Base-by-base conservation (phyloP, 1,140 invertebrate species). In the Cydia fagiglandana region DNA sequence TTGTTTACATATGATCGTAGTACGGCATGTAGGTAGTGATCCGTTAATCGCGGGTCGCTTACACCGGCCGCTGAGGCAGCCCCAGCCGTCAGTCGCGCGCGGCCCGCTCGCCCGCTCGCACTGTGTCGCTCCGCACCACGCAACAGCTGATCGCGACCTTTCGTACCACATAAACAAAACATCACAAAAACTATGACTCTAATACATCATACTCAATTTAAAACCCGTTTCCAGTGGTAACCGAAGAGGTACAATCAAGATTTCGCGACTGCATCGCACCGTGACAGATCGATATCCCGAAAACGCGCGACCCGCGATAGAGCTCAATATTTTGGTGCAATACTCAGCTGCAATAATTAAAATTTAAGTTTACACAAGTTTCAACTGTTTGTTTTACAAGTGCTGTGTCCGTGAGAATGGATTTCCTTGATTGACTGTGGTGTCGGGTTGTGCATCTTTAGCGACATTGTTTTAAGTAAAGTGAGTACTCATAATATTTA, bases 1-100 rank as follows among this genome's bases (percentile, higher is more conserved):
- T 92, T 92, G 87, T 91, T 91, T 91, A 92, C 88, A 78, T 88
- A 87, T 83, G 81, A 83, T 56, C 81, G 86, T 90, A 90, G 86
- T 91, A 90, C 80, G 85, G 82, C 83, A 84, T 84, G 88, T 88
- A 86, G 83, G 82, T 90, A 90, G 88, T 86, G 88, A 86, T 81
- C 80, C 83, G 85, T 82, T 81, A 80, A 81, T 80, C 82, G 85
- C 84, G 82, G 85, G 87, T 83, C 76, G 81, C 79, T 78, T 78
- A 75, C 75, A 78, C 75, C 79, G 77, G 50, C 78, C 73, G 64
- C 30, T 38, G 64, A 68, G 74, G 70, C 76, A 64, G 64, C 73
- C 73, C 75, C 70, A 50, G 76, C 50, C 79, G 83, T 86, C 90
- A 88, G 89, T 91, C 88, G 90, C 87, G 84, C 88, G 88, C 88